These are phyloP conservation scores for Drosophila saltans DNA, from an alignment of 1,140 invertebrate genomes.

Conservation along the genomic window DNA sequence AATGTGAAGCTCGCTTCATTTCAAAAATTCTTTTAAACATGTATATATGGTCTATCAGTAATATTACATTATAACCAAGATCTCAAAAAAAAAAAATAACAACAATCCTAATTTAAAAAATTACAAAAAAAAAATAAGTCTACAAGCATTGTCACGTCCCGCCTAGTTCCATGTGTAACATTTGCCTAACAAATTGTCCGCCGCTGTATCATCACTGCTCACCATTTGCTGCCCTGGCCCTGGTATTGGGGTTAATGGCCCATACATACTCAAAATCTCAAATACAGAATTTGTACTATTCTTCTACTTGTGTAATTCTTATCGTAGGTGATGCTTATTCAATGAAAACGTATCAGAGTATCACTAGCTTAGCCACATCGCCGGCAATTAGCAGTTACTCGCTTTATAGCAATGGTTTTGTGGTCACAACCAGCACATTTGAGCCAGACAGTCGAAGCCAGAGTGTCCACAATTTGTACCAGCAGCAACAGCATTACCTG, in stretches of 20 bases:
- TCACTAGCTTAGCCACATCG: constrained; percentile 83
- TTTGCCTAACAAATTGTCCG: constrained; percentile 54
- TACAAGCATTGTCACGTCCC: constrained; percentile 13
- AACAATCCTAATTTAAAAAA: background rate
- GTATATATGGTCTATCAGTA: no score
- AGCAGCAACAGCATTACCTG: constrained; percentile 31
- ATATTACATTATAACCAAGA: no score
- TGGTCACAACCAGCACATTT: constrained; percentile 63
- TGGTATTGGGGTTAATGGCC: constrained; percentile 15
- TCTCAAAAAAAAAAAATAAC: background rate
- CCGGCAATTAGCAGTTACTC: constrained; percentile 82
- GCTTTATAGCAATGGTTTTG: constrained; percentile 80
- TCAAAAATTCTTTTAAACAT: no score
- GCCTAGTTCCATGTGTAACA: constrained; percentile 38
- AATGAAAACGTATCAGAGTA: constrained; percentile 83
- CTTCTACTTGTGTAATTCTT: constrained; percentile 66
- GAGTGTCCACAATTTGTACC: constrained; percentile 66
- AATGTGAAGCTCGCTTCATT: no score
- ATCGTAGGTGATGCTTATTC: constrained; percentile 82
- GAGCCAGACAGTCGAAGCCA: constrained; percentile 67
- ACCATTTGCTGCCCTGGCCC: constrained; percentile 33
- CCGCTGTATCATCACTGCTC: constrained; percentile 55
- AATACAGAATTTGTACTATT: constrained; percentile 49
- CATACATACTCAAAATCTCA: constrained; percentile 30
- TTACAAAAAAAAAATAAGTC: background rate